Evolutionary conservation across 2,113 vertebrate species (phyloP).

Genomic region (Boulengeromyrus knoepffleri): DNA sequence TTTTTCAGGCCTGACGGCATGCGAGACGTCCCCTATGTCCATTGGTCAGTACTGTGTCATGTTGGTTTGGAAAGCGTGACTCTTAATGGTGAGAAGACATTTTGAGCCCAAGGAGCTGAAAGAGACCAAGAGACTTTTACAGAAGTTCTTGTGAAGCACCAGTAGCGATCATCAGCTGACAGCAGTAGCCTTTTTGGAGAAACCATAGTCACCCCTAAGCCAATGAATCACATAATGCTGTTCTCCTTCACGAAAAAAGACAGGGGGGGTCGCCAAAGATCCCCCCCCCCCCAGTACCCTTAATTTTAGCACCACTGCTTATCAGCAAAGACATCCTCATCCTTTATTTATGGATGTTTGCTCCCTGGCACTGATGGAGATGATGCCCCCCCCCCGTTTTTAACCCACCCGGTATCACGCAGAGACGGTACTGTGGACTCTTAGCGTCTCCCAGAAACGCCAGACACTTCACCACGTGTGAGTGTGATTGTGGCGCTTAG

Average conservation of each 20-base stretch:
- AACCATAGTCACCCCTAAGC: background rate
- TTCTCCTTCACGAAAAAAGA: background rate
- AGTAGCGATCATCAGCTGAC: too few relatives aligned
- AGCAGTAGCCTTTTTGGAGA: background rate
- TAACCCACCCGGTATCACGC: background rate
- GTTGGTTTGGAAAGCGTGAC: background rate
- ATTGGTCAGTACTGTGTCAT: background rate
- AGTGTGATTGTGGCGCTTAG: background rate
- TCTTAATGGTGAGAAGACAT: background rate
- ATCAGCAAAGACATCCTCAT: background rate
- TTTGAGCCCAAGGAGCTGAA: too few relatives aligned
- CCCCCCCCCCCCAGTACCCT: background rate
- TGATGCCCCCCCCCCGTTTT: background rate
- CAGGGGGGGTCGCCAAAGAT: background rate
- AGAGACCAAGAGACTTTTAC: background rate
- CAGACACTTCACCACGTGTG: background rate
- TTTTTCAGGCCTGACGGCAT: background rate
- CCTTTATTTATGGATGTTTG: background rate
- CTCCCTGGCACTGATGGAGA: background rate
- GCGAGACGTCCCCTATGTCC: background rate
- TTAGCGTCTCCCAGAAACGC: background rate
- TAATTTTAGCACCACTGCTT: background rate
- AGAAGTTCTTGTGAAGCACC: background rate
- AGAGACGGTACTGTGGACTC: background rate
- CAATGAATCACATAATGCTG: background rate